phyloP scores from a whole-genome alignment of 2,113 vertebrate species.

The Corythornis madagascariensis region DNA sequence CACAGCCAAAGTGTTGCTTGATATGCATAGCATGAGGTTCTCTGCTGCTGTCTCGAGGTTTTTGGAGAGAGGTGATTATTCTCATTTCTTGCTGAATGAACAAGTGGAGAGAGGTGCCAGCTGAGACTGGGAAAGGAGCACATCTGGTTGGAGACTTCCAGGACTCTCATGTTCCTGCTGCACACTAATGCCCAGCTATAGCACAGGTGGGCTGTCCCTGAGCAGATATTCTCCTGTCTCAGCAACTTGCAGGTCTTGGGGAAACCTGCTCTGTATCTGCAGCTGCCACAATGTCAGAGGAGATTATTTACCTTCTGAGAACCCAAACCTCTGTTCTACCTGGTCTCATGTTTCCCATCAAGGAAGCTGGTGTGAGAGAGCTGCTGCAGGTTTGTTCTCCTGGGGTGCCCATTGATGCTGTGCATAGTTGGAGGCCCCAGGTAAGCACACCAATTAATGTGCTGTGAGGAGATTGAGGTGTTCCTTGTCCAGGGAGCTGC shows the following conservation, averaged over 20 bases:
- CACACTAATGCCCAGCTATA: background rate
- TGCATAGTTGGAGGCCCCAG: background rate
- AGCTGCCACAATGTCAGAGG: background rate
- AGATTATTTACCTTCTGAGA: background rate
- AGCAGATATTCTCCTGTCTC: background rate
- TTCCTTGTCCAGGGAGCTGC: background rate
- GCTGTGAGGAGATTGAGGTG: background rate
- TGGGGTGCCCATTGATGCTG: background rate
- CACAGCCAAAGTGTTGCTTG: background rate
- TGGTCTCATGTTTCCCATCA: background rate
- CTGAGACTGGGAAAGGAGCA: background rate
- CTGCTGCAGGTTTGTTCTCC: background rate
- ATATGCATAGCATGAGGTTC: background rate
- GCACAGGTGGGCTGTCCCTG: background rate
- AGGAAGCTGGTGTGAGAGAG: background rate
- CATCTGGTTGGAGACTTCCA: background rate
- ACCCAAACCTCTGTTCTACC: background rate
- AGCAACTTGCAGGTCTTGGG: rapidly evolving
- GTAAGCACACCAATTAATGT: background rate
- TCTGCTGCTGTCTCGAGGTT: background rate
- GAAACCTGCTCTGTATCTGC: background rate
- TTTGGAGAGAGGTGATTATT: background rate
- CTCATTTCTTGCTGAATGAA: background rate
- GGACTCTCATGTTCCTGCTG: background rate
- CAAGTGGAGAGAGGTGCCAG: background rate